These are phyloP conservation scores for Sebastes itinus DNA, from an alignment of 2,797 vertebrate species.

Conservation along the genomic window DNA sequence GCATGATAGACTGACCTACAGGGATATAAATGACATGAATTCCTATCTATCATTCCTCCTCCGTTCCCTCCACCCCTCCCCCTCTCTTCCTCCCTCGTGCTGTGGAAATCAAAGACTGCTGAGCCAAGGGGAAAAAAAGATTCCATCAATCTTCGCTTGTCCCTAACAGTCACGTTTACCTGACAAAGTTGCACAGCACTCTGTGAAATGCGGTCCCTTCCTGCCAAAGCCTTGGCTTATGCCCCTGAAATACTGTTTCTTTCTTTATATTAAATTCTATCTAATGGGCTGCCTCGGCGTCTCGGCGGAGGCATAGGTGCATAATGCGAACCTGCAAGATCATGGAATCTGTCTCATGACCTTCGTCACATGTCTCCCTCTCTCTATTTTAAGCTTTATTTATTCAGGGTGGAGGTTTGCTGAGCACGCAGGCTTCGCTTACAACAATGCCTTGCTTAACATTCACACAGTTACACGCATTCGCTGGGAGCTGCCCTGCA, in stretches of 20 bases:
- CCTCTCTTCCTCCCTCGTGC: slow-evolving; percentile 49
- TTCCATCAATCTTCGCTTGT: slow-evolving; percentile 79
- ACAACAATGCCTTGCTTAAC: slow-evolving; percentile 54
- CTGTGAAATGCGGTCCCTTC: slow-evolving; percentile 71
- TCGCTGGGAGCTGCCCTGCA: slow-evolving; percentile 23
- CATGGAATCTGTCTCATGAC: slow-evolving; percentile 72
- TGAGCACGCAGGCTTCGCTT: slow-evolving; percentile 58
- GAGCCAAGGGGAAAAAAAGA: slow-evolving; percentile 79
- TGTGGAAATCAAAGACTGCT: slow-evolving; percentile 81
- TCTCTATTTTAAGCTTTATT: slow-evolving; percentile 69
- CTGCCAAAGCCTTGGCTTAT: slow-evolving; percentile 75
- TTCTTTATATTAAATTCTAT: slow-evolving; percentile 76
- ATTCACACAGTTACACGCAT: slow-evolving; percentile 46
- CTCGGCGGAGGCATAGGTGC: slow-evolving; percentile 40
- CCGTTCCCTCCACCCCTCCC: slow-evolving; percentile 35
- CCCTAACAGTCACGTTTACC: slow-evolving; percentile 79
- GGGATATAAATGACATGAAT: slow-evolving; percentile 76
- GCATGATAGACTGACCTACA: slow-evolving; percentile 69
- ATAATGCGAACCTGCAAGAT: slow-evolving; percentile 66
- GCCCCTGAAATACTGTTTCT: slow-evolving; percentile 76
- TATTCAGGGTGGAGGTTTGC: slow-evolving; percentile 62
- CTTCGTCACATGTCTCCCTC: slow-evolving; percentile 62
- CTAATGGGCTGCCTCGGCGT: slow-evolving; percentile 62
- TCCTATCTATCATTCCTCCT: slow-evolving; percentile 75
- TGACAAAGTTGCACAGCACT: slow-evolving; percentile 78